Evolutionary conservation across 2,113 vertebrate genomes (phyloP), one percentile per base, ranked within the genome.

Genomic region (Dissostichus mawsoni): DNA sequence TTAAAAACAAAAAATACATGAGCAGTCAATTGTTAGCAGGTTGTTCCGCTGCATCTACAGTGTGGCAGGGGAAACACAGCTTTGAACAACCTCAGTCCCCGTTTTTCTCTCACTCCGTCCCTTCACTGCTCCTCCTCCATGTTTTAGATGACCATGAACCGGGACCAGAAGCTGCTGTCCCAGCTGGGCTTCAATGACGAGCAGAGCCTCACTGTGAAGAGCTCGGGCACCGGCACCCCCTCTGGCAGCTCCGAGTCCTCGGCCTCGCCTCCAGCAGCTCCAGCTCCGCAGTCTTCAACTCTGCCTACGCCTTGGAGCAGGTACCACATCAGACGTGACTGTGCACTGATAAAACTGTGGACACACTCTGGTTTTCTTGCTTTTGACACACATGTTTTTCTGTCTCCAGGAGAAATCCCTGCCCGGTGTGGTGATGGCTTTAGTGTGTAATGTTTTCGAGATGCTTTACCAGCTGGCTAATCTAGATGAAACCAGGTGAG

Each of bases 381-480:
- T 47, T 66, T 62, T 71, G 48, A 80, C 66, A 56, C 57, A 11
- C 18, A 62, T 73, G 80, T 83, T 80, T 36, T 11, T 88, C 12
- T 77, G 20, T 92, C 72, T 77, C 66, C 84, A 99, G 98, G 98
- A 99, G 92, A 99, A 99, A 77, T 98, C 98, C 16, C 95, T 99
- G 33, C 98, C 98, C 23, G 98, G 98, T 33, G 97, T 99, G 41
- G 98, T 99, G 84, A 99, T 99, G 98, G 98, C 98, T 16, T 93
- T 99, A 0, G 98, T 99, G 64, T 99, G 97, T 81, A 99, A 98
- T 45, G 98, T 99, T 23, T 99, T 99, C 88, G 98, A 99, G 92
- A 99, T 99, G 98, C 96, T 99, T 61, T 99, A 99, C 90, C 98
- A 99, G 81, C 96, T 99, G 76, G 98, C 98, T 85, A 99, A 99